A percentile compares a stretch with the other conserved stretches of the same genome.
Conservation (phyloP, 2,888 invertebrate genomes). For the Perizoma flavofasciatum region DNA sequence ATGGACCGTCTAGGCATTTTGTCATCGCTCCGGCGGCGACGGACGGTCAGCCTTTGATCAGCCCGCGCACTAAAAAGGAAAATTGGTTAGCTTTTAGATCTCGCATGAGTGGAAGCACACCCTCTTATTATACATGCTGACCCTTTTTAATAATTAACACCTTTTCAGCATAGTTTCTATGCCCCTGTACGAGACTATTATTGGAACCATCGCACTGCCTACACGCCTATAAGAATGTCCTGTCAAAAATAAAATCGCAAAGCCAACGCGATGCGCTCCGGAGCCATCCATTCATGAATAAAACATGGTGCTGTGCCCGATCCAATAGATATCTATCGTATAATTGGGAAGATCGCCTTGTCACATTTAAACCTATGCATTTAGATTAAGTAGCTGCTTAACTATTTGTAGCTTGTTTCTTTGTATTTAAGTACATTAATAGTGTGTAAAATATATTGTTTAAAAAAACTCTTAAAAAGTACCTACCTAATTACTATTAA, state of each 20-base stretch:
- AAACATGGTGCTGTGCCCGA: conserved; percentile 40
- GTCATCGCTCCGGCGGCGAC: conserved; percentile 55
- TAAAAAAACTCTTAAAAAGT: too few species aligned
- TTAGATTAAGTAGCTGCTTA: too few species aligned
- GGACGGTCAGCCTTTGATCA: conserved; percentile 69
- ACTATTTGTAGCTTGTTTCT: background rate
- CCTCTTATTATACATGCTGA: conserved; percentile 27
- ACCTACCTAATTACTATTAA: too few species aligned
- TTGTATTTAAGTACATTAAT: background rate
- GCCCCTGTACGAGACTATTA: too few species aligned
- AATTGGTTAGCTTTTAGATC: conserved; percentile 69
- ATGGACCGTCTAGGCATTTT: conserved; percentile 61
- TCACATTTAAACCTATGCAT: conserved; percentile 1
- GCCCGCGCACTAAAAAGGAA: conserved; percentile 69
- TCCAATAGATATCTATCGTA: conserved; percentile 45
- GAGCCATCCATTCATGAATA: conserved; percentile 45
- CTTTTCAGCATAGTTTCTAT: background rate
- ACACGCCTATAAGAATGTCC: background rate
- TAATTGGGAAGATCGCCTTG: conserved; percentile 43
- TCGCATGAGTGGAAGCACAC: conserved; percentile 54
- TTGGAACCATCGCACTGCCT: too few species aligned
- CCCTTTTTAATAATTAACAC: conserved; percentile 17
- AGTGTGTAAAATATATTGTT: too few species aligned
- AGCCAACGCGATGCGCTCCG: conserved; percentile 22
- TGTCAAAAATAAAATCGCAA: conserved; percentile 19